Base-by-base conservation (phyloP, 2,113 vertebrate species). In the Cariama cristata region DNA sequence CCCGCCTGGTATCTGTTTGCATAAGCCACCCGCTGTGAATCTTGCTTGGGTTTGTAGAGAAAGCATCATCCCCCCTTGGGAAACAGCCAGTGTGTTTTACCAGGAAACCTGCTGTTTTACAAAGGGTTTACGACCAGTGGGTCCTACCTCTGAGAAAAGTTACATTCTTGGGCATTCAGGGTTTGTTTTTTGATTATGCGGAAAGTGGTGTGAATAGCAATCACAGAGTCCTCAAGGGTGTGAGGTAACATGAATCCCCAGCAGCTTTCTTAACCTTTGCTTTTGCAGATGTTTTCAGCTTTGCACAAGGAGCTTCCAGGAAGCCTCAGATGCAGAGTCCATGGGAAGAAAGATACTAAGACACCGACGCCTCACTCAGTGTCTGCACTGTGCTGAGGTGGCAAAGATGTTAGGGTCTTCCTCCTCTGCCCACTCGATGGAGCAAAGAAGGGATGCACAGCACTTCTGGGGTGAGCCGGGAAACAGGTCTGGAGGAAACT, bases 61-160 rank as follows among this genome's bases (percentile, higher is more conserved):
- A 15, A 79, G 56, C 6, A 1, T 90, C 83, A 66, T 33, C 33
- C 82, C 62, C 73, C 90, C 77, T 28, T 79, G 73, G 84, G 94
- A 97, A 82, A 79, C 53, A 91, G 76, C 17, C 49, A 45, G 49
- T 14, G 30, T 1, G 4, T 86, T 96, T 94, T 75, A 96, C 62
- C 53, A 88, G 92, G 87, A 94, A 94, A 91, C 97, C 89, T 86
- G 91, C 89, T 96, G 91, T 95, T 97, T 97, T 95, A 96, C 91
- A 53, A 64, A 89, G 90, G 60, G 44, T 93, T 98, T 96, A 96
- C 6, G 20, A 87, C 79, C 79, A 89, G 73, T 8, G 72, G 47
- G 68, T 90, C 93, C 92, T 89, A 47, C 64, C 62, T 95, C 62
- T 35, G 90, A 95, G 87, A 93, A 79, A 82, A 93, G 93, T 93